Evolutionary conservation across 2,797 vertebrate genomes (phyloP), one percentile per base, ranked within the genome.

Genomic region (Bradypodion ventrale): DNA sequence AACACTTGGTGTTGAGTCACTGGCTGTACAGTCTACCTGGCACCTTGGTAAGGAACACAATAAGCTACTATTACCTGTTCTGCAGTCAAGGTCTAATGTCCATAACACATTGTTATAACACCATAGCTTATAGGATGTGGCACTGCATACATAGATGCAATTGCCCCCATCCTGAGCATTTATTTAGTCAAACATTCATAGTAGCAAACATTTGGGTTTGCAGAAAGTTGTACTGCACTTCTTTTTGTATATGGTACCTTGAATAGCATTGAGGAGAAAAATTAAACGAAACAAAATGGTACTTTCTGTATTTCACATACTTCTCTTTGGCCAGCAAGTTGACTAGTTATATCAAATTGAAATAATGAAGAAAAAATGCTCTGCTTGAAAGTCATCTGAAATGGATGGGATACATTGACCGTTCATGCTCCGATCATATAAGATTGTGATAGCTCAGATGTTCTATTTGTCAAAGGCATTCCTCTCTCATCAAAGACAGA

Each of bases 381-480:
- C 42, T 78, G 21, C 74, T 40, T 83, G 60, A 79, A 1, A 83
- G 77, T 32, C 82, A 80, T 56, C 5, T 4, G 56, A 84, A 91
- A 83, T 21, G 52, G 65, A 88, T 52, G 3, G 91, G 83, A 87
- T 42, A 6, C 88, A 4, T 1, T 0, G 87, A 89, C 82, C 0
- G 0, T 49, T 83, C 2, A 68, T 81, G 27, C 62, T 87, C 72
- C n/a, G 4, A 81, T 49, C 73, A 63, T 87, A 84, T 62, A 69
- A 87, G 49, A 3, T 77, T 75, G 42, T 0, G 1, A 35, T 62
- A 83, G 73, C 4, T 85, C 68, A 80, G 37, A 59, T 0, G 0
- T 77, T 82, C 78, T 35, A n/a, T 81, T 88, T 86, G 52, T 75
- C 74, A 89, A 49, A 88, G 85, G 83, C 29, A 7, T 83, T 85